Evolutionary conservation across 2,888 invertebrate genomes (phyloP).

Genomic region (Torymus tubicola): DNA sequence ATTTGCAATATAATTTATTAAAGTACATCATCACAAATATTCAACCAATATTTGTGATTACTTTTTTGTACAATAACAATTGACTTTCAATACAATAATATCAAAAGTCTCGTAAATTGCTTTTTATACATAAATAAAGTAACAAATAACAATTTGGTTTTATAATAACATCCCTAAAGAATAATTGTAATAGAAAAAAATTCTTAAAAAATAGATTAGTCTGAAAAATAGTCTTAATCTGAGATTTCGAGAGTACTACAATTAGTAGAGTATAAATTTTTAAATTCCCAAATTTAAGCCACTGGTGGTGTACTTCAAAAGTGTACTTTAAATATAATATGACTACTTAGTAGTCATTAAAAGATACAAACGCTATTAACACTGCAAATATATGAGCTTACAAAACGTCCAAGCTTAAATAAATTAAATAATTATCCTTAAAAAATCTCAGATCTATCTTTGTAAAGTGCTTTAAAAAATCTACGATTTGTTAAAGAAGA

Average conservation of each 20-base stretch:
- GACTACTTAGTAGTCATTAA: conserved; percentile 49
- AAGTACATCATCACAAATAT: conserved; percentile 57
- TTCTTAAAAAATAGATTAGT: conserved; percentile 38
- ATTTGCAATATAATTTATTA: conserved; percentile 56
- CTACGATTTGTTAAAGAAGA: conserved; percentile 28
- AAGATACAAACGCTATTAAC: conserved; percentile 32
- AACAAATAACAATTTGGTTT: conserved; percentile 58
- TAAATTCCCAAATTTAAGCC: conserved; percentile 19
- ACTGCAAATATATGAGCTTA: conserved; percentile 37
- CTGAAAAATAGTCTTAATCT: conserved; percentile 43
- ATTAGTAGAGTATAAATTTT: conserved; percentile 33
- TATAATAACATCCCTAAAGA: conserved; percentile 47
- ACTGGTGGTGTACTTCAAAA: conserved; percentile 17
- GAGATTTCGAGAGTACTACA: conserved; percentile 33
- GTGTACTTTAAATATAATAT: conserved; percentile 5
- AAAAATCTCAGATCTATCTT: conserved; percentile 45
- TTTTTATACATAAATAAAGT: conserved; percentile 56
- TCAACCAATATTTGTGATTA: conserved; percentile 46
- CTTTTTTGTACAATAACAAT: conserved; percentile 50
- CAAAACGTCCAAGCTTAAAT: conserved; percentile 34
- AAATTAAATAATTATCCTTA: conserved; percentile 22
- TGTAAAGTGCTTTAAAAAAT: conserved; percentile 45
- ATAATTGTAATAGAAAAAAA: conserved; percentile 40
- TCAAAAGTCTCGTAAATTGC: conserved; percentile 54
- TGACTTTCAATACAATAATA: conserved; percentile 52